Evolutionary conservation across 2,797 vertebrate species (phyloP).

Genomic region (Hirundo rustica): DNA sequence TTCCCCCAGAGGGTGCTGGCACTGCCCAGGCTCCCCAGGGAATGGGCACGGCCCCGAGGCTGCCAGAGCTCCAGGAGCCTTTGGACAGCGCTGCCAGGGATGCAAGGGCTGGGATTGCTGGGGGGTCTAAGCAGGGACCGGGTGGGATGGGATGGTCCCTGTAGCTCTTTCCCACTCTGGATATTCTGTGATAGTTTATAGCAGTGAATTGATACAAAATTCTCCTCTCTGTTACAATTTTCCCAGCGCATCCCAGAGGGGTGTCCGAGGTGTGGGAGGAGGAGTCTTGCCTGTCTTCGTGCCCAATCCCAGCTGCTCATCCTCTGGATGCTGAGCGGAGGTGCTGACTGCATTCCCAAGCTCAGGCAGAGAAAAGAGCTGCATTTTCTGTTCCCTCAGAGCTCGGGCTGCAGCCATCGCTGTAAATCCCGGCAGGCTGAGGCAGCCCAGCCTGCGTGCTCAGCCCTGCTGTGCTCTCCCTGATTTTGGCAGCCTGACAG

Average conservation of each 20-base stretch:
- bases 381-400: not conserved
- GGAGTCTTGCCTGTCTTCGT: not conserved
- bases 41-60: not conserved
- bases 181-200: not conserved
- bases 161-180: accelerated
- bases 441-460: not conserved
- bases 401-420: not conserved
- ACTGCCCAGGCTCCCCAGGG: too few relatives aligned
- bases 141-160: not conserved
- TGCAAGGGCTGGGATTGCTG: not conserved
- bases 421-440: not conserved
- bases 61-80: not conserved
- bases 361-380: not conserved
- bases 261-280: not conserved
- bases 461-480: not conserved
- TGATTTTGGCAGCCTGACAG: slow-evolving; percentile 51
- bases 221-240: not conserved
- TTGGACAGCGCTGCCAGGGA: not conserved
- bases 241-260: not conserved
- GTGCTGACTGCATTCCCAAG: not conserved
- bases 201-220: not conserved
- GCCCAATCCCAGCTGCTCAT: not conserved
- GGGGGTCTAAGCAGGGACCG: not conserved
- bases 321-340: not conserved
- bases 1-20: not conserved